Conservation (phyloP, 1,140 invertebrate genomes). For the Hypsibius dujardini region DNA sequence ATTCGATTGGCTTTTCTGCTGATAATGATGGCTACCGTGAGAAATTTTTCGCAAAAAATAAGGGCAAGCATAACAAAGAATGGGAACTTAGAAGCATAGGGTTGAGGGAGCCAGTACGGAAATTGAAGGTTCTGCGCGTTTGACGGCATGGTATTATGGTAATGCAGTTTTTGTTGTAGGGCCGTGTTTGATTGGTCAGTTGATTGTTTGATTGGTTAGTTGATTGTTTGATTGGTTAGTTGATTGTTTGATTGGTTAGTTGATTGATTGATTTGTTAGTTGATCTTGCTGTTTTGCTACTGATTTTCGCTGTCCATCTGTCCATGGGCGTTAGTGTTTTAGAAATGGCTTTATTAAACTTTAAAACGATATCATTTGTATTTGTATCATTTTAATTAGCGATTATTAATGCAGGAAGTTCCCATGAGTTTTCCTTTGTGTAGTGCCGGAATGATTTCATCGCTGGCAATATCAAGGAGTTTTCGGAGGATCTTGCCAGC, state of each 20-base stretch:
- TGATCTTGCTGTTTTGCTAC: not conserved
- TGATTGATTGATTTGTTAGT: too few species aligned
- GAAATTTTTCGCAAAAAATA: not conserved
- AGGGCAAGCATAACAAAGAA: too few species aligned
- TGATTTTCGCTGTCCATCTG: not conserved
- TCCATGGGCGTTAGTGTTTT: not conserved
- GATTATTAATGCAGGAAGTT: not conserved
- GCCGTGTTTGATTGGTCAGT: too few species aligned
- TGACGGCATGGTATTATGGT: too few species aligned
- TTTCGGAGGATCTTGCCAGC: not conserved
- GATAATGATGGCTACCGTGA: not conserved
- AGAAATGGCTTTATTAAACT: not conserved
- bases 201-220: too few species aligned
- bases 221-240: too few species aligned
- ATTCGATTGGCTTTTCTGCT: not conserved
- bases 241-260: too few species aligned
- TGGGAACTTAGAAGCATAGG: too few species aligned
- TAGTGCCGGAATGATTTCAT: not conserved
- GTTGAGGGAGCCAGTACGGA: too few species aligned
- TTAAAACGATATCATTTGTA: not conserved
- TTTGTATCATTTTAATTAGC: not conserved
- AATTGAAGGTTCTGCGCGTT: too few species aligned
- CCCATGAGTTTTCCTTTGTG: not conserved
- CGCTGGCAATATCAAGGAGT: not conserved
- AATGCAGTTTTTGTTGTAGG: too few species aligned